These are phyloP conservation scores for Cyphomyrus plagiostoma DNA, from an alignment of 2,113 vertebrate species.

Conservation along the genomic window DNA sequence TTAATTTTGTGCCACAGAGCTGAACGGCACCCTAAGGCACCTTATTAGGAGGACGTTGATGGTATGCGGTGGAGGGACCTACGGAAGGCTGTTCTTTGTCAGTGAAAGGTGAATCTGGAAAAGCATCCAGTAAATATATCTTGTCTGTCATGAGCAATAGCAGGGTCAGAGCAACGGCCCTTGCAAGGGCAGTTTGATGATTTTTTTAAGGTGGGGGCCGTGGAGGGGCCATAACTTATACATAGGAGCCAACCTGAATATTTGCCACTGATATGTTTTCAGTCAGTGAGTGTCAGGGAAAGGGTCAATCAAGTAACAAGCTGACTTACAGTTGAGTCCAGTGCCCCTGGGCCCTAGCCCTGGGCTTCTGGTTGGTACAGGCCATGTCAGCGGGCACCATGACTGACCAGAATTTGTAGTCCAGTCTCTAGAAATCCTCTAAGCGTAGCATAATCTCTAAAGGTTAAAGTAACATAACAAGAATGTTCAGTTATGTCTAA, in stretches of 20 bases:
- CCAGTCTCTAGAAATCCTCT: background rate
- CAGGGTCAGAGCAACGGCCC: background rate
- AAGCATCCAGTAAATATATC: background rate
- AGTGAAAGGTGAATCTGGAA: background rate
- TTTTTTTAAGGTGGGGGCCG: background rate
- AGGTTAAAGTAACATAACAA: background rate
- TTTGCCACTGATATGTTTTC: background rate
- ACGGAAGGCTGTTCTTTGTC: background rate
- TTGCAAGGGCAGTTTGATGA: background rate
- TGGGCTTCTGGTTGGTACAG: background rate
- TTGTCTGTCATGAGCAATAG: background rate
- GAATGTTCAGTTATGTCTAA: background rate
- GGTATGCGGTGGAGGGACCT: background rate
- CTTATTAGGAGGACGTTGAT: background rate
- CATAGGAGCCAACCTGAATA: background rate
- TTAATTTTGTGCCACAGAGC: conserved; percentile 1
- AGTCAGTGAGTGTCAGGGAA: background rate
- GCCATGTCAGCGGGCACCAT: background rate
- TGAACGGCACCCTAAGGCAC: background rate
- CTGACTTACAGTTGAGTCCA: background rate
- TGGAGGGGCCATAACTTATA: background rate
- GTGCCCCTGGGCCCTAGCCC: background rate
- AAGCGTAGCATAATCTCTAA: background rate
- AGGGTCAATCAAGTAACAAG: background rate
- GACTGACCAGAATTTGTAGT: background rate